Base-by-base conservation (phyloP, 2,113 vertebrate genomes). In the Albula glossodonta region DNA sequence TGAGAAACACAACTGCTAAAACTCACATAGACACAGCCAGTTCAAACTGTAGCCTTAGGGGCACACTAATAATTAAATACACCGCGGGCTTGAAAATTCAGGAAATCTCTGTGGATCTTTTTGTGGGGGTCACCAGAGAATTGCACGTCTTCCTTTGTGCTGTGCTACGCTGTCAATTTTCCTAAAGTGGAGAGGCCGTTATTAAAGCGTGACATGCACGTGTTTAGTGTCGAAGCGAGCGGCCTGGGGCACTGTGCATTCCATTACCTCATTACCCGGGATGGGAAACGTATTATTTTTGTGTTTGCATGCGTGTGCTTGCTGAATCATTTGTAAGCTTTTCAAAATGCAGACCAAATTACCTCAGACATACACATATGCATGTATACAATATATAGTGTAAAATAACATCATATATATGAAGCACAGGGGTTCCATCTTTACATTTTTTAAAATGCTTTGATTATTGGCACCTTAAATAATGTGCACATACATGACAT, bases 191-290 rank as follows among this genome's bases (percentile, higher is more conserved):
- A 82, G 9, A 15, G 11, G 31, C 48, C 51, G 51, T 63, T 63
- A 49, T 80, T 85, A 80, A 60, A 83, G 31, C 56, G 48, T 66
- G 82, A 83, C 51, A 11, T 50, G 57, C 48, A 66, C 56, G 48
- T 22, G 56, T 82, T 56, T 51, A 31, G 51, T 53, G 53, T 15
- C 19, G 8, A 19, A 17, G n/a, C 5, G 25, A 22, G 31, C 25
- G 6, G 49, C 51, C 66, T 84, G 83, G 22, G 49, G 50, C n/a
- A 7, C 25, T 84, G n/a, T 15, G 48, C 84, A 80, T 63, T n/a
- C 25, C 51, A 11, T 56, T 17, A 22, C 51, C 22, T 57, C 17
- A 31, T 80, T 78, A 78, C 19, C 25, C 3, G 7, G 2, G 22
- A 78, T 8, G 22, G 53, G 25, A 48, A 84, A 57, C 53, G 9